phyloP scores from a whole-genome alignment of 2,113 vertebrate genomes.

The Acrocephalus arundinaceus region DNA sequence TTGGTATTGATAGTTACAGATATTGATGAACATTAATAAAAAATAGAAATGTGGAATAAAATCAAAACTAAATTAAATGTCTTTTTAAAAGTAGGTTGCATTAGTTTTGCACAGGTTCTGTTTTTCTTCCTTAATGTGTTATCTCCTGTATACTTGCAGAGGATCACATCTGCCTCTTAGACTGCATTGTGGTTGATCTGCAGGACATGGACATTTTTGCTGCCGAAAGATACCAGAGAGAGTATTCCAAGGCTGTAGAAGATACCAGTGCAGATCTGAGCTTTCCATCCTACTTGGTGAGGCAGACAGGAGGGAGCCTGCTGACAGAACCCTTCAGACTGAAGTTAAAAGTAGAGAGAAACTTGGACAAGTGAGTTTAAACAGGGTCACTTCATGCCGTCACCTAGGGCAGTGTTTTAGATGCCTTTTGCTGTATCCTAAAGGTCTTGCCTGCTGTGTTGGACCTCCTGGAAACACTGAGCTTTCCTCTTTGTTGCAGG shows the following conservation, averaged over 20 bases:
- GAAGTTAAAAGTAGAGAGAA: constrained; percentile 91
- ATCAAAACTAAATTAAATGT: neutral
- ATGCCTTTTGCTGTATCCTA: neutral
- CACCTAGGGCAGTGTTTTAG: neutral
- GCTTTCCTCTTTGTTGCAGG: constrained; percentile 59
- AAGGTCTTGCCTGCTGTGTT: neutral
- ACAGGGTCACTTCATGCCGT: neutral
- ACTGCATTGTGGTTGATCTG: constrained; percentile 93
- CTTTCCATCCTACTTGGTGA: constrained; percentile 88
- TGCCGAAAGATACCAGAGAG: constrained; percentile 79
- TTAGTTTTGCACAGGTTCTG: neutral
- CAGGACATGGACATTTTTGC: constrained; percentile 98
- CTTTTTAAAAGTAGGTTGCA: neutral
- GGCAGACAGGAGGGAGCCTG: constrained; percentile 86
- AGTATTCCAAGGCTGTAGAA: constrained; percentile 62
- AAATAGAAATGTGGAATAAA: neutral
- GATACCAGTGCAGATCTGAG: constrained; percentile 73
- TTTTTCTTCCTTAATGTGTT: neutral
- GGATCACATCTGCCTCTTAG: constrained; percentile 88
- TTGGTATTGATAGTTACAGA: neutral
- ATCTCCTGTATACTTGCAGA: constrained; percentile 70
- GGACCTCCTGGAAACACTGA: neutral
- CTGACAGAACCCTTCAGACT: constrained; percentile 89
- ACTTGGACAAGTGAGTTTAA: constrained; percentile 91
- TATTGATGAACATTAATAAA: neutral